Evolutionary conservation across 2,797 vertebrate genomes (phyloP).

Genomic region (Chrosomus eos): DNA sequence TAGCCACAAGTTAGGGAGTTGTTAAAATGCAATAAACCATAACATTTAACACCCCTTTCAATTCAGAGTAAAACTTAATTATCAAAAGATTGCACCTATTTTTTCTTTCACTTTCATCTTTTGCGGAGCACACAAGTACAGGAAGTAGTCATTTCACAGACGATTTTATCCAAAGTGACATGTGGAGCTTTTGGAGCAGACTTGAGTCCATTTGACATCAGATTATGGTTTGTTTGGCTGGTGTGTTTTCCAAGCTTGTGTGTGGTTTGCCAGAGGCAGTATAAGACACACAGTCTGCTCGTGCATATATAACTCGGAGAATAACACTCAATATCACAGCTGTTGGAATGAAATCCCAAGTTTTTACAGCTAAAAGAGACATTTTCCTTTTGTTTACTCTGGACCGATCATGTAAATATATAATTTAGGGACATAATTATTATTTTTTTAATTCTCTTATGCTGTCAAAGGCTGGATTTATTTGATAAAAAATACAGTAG

Average conservation of each 20-base stretch:
- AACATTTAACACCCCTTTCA: slow-evolving; percentile 19
- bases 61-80: slow-evolving; percentile 38
- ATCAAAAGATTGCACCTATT: slow-evolving; percentile 26
- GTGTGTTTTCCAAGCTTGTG: neutral
- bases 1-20: slow-evolving; percentile 38
- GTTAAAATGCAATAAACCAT: slow-evolving; percentile 41
- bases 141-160: neutral
- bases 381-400: neutral
- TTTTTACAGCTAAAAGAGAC: neutral
- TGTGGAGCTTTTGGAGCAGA: neutral
- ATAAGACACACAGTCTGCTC: neutral
- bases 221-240: neutral
- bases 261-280: neutral
- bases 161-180: neutral
- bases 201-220: neutral
- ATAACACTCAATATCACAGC: neutral
- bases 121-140: neutral
- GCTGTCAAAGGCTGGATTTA: neutral
- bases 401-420: neutral
- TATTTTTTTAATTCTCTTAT: neutral
- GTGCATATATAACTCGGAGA: neutral
- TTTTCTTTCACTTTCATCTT: slow-evolving; percentile 19
- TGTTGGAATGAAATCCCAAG: neutral
- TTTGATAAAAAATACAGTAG: neutral
- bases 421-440: neutral